Base-by-base conservation (phyloP, 2,113 vertebrate species). In the Sorex araneus region DNA sequence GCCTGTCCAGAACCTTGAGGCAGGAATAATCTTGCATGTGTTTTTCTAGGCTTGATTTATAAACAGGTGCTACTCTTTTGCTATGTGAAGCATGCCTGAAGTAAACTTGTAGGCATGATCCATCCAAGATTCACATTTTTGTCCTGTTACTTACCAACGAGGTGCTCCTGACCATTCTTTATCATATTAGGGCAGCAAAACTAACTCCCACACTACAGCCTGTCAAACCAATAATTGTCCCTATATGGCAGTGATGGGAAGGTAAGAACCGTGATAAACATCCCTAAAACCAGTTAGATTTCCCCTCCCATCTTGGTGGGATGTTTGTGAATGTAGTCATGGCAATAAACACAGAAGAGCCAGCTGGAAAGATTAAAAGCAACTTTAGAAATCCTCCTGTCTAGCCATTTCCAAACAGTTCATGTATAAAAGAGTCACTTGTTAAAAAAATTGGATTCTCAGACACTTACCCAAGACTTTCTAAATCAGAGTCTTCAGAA, bases 261-360 rank as follows among this genome's bases (percentile, higher is more conserved):
- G 87, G 84, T 84, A 87, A 76, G 28, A 91, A 91, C 67, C 0
- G 0, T 87, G 91, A 50, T 89, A 93, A 97, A 94, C 73, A 90
- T 84, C 93, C 74, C 90, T 69, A 84, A 91, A 93, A 87, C 81
- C 94, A 91, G 91, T 89, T 93, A 10, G 54, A 90, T 94, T 87
- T 95, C 89, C 64, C 87, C 90, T 92, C 80, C 87, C 92, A 92
- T 63, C 94, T 89, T 3, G 50, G 45, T 75, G 86, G 69, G 63
- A 89, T 96, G 89, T 96, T 96, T 96, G 69, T 91, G 88, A 94
- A 75, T 78, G 94, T 96, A 94, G 95, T 86, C 95, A 96, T 96
- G 94, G 95, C 87, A 89, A 97, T 87, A 95, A 95, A 96, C 78
- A 94, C 91, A 91, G 84, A 91, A 15, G 36, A 94, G 94, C 74